Evolutionary conservation across 1,140 invertebrate species (phyloP).

Genomic region (Drosophila pachea): DNA sequence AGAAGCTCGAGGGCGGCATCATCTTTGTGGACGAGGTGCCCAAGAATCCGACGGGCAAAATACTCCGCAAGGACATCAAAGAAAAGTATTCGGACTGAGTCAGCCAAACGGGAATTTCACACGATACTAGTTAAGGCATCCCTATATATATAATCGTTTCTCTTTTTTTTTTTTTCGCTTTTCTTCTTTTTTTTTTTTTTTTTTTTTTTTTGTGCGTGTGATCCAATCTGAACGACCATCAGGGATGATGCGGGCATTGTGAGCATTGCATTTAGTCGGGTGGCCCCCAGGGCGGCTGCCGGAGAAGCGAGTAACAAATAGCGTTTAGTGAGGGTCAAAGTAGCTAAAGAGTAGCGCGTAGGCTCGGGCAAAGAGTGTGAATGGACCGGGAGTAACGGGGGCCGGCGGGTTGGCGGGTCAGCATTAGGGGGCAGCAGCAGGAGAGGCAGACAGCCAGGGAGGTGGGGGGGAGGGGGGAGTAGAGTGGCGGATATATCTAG

Average conservation of each 20-base stretch:
- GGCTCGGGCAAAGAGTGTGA: background rate
- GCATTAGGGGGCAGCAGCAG: constrained; percentile 6
- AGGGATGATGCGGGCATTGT: constrained; percentile 15
- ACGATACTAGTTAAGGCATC: too few species aligned
- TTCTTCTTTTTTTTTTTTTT: constrained; percentile 41
- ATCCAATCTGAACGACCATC: constrained; percentile 34
- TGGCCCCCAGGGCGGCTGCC: constrained; percentile 6
- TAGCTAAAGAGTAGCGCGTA: constrained; percentile 1
- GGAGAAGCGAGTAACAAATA: constrained; percentile 13
- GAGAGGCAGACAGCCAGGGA: background rate
- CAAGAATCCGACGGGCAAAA: constrained; percentile 87
- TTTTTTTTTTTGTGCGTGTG: constrained; percentile 32
- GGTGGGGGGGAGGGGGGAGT: constrained; percentile 1
- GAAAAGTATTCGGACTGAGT: constrained; percentile 71
- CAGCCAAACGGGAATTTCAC: background rate
- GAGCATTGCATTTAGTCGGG: constrained; percentile 57
- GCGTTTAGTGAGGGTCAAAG: background rate
- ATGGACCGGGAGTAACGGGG: background rate
- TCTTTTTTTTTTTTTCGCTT: constrained; percentile 17
- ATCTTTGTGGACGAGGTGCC: constrained; percentile 85
- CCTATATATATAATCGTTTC: background rate
- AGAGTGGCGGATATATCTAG: background rate
- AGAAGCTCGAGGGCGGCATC: constrained; percentile 84
- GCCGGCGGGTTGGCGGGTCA: constrained; percentile 4
- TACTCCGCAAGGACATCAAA: constrained; percentile 83